Evolutionary conservation across 2,888 invertebrate genomes (phyloP).

Genomic region (Drosophila leonis): DNA sequence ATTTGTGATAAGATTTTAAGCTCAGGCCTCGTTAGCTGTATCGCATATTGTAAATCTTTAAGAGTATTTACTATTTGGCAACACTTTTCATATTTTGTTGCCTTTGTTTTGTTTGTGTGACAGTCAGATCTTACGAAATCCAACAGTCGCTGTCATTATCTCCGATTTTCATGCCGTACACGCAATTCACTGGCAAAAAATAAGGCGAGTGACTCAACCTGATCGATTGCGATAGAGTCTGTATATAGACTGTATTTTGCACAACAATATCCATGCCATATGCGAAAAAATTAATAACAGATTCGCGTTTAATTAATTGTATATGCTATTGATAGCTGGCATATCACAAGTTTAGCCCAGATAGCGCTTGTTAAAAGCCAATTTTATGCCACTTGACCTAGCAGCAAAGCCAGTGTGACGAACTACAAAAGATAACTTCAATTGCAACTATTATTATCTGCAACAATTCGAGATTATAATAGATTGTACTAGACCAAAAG

Average conservation of each 20-base stretch:
- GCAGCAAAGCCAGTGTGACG: constrained; percentile 18
- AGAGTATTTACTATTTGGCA: constrained; percentile 15
- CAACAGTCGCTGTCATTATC: constrained; percentile 57
- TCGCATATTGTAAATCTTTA: not conserved
- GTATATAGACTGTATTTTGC: constrained; percentile 13
- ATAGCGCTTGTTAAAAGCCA: not conserved
- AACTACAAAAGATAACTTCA: constrained; percentile 12
- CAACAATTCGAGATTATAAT: not conserved
- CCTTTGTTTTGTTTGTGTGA: constrained; percentile 5
- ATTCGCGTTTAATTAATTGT: not conserved
- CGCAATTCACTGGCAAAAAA: constrained; percentile 36
- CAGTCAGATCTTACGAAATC: constrained; percentile 59
- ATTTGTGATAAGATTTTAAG: not conserved
- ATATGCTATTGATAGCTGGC: not conserved
- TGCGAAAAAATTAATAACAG: constrained; percentile 6
- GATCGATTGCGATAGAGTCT: constrained; percentile 28
- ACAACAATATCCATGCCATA: constrained; percentile 4
- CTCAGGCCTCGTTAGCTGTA: not conserved
- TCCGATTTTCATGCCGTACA: constrained; percentile 58
- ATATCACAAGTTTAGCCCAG: not conserved
- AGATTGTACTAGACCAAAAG: no score
- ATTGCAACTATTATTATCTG: constrained; percentile 15
- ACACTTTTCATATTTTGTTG: not conserved
- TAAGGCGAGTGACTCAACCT: constrained; percentile 33
- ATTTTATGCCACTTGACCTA: constrained; percentile 19